Evolutionary conservation across 1,140 invertebrate species (phyloP).

Genomic region (Ctenoplectra terminalis): DNA sequence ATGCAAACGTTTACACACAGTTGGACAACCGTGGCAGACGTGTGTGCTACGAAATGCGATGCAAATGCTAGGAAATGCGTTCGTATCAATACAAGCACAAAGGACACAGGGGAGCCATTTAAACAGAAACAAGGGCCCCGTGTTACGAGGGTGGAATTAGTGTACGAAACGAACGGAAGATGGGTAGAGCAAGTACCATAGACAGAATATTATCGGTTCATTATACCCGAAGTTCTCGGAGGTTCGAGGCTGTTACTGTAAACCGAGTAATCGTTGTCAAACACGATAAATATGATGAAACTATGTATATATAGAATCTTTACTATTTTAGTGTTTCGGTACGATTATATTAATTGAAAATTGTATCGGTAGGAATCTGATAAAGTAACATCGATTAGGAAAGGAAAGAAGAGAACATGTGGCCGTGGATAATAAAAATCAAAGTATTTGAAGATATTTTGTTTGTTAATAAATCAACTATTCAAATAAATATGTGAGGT

Average conservation of each 20-base stretch:
- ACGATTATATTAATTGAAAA: no score
- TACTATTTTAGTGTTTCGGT: no score
- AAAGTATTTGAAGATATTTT: no score
- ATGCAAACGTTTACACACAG: slow-evolving; percentile 9
- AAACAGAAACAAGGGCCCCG: slow-evolving; percentile 29
- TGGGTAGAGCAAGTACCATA: not conserved
- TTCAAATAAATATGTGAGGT: no score
- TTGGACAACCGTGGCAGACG: not conserved
- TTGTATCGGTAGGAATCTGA: no score
- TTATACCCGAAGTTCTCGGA: slow-evolving; percentile 57
- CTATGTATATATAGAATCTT: no score
- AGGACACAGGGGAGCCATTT: slow-evolving; percentile 18
- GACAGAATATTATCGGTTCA: slow-evolving; percentile 66
- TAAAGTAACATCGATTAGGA: no score
- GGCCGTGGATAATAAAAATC: no score
- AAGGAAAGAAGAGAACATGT: no score
- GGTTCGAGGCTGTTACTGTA: slow-evolving; percentile 43
- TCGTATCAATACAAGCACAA: slow-evolving; percentile 20
- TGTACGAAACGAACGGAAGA: slow-evolving; percentile 30
- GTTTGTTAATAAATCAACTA: no score
- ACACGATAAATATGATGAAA: slow-evolving; percentile 15
- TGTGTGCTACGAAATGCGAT: slow-evolving; percentile 5
- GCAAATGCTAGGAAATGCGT: slow-evolving; percentile 30
- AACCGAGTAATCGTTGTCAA: slow-evolving; percentile 46
- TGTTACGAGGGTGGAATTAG: slow-evolving; percentile 35